Conservation (phyloP, 2,888 invertebrate genomes). For the Torymus aiolomorphi region DNA sequence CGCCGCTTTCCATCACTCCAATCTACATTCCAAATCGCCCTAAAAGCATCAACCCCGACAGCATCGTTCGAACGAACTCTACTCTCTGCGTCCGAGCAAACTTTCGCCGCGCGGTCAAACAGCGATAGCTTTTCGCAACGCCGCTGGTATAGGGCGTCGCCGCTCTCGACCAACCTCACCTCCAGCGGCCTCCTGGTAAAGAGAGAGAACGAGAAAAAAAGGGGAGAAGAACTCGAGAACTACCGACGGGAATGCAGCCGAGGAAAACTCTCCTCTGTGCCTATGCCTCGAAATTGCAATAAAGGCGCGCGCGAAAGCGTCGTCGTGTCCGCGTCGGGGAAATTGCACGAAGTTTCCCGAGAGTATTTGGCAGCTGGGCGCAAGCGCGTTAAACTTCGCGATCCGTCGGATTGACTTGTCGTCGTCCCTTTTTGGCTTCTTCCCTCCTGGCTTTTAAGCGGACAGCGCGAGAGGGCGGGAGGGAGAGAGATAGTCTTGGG, state of each 20-base stretch:
- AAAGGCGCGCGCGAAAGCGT: constrained; percentile 37
- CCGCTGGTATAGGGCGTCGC: no score
- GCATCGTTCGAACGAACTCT: no score
- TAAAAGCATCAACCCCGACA: no score
- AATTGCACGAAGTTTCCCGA: constrained; percentile 43
- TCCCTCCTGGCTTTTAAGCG: constrained; percentile 37
- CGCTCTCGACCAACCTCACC: no score
- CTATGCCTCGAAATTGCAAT: constrained; percentile 29
- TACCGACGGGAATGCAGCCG: constrained; percentile 8
- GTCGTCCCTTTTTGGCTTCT: constrained; percentile 20
- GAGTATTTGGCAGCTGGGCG: constrained; percentile 45
- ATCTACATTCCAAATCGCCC: no score
- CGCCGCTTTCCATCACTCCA: not conserved
- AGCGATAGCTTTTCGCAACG: no score
- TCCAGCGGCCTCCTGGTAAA: no score
- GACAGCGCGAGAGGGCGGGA: constrained; percentile 9
- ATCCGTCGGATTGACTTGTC: constrained; percentile 46
- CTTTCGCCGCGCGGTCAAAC: no score
- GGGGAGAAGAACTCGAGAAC: not conserved
- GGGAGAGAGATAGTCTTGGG: no score
- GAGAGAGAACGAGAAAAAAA: no score
- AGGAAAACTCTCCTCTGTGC: not conserved
- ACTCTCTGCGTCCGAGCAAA: no score
- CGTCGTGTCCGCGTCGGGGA: constrained; percentile 39
- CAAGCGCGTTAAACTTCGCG: constrained; percentile 35